Conservation (phyloP, 2,888 invertebrate genomes). For the Falcaria lacertinaria region DNA sequence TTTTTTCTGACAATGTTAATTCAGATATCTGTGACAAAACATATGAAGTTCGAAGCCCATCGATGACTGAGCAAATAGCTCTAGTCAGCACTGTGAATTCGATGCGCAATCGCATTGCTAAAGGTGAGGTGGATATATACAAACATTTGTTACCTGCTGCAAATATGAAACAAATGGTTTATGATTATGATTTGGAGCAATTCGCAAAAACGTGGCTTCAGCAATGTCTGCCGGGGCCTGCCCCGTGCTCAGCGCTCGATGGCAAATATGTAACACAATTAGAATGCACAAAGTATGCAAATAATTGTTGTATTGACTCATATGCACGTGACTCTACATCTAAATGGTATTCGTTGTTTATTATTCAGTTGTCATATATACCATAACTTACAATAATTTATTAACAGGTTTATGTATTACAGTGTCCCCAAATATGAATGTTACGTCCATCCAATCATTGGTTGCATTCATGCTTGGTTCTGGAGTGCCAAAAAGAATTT, state of each 20-base stretch:
- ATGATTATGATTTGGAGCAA: slow-evolving; percentile 59
- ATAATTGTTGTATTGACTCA: slow-evolving; percentile 44
- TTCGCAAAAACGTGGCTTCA: slow-evolving; percentile 60
- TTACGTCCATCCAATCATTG: slow-evolving; percentile 51
- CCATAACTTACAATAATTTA: not conserved
- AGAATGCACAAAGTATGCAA: slow-evolving; percentile 61
- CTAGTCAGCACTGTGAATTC: slow-evolving; percentile 61
- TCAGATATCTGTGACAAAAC: slow-evolving; percentile 45
- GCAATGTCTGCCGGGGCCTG: slow-evolving; percentile 64
- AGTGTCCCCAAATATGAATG: slow-evolving; percentile 61
- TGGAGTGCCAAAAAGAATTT: slow-evolving; percentile 46
- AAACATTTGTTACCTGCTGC: slow-evolving; percentile 55
- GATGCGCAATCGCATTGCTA: slow-evolving; percentile 66
- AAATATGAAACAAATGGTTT: slow-evolving; percentile 64
- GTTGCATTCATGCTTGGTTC: slow-evolving; percentile 65
- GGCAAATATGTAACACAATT: slow-evolving; percentile 53
- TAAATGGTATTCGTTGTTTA: slow-evolving; percentile 37
- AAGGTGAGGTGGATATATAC: slow-evolving; percentile 41
- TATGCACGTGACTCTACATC: slow-evolving; percentile 18
- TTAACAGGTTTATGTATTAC: slow-evolving; percentile 17
- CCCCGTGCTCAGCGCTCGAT: slow-evolving; percentile 59
- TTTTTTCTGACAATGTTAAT: slow-evolving; percentile 37
- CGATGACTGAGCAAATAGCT: slow-evolving; percentile 40
- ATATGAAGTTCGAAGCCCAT: slow-evolving; percentile 43
- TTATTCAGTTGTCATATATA: not conserved